phyloP scores from a whole-genome alignment of 1,140 invertebrate species.

The Pomphorhynchus laevis region DNA sequence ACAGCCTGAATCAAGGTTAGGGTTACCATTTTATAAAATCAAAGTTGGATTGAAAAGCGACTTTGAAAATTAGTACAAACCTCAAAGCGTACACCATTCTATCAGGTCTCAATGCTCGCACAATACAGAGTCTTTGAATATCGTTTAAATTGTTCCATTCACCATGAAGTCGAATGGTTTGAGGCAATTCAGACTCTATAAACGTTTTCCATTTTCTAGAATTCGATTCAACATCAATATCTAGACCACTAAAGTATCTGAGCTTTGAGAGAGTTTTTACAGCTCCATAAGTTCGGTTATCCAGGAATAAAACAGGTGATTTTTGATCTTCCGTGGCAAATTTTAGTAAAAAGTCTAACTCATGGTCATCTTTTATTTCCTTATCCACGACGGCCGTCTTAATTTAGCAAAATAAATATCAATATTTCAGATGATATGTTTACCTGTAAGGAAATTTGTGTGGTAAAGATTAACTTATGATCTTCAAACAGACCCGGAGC shows the following conservation, averaged over 20 bases:
- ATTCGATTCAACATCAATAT: background rate
- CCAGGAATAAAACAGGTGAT: background rate
- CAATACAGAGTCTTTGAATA: background rate
- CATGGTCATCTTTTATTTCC: background rate
- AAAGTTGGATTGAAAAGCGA: no score
- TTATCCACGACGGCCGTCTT: slow-evolving; percentile 29
- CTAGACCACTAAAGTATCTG: background rate
- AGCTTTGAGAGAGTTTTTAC: background rate
- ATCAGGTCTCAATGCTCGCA: background rate
- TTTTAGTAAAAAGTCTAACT: background rate
- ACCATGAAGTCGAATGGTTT: slow-evolving; percentile 38
- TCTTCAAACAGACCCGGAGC: background rate
- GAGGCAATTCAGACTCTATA: background rate
- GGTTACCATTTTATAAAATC: background rate
- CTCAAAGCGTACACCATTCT: background rate
- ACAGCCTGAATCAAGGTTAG: background rate
- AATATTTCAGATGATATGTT: background rate
- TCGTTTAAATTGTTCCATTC: background rate
- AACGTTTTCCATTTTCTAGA: background rate
- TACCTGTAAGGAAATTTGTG: background rate
- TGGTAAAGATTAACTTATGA: background rate
- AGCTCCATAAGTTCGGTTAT: background rate
- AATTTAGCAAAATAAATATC: slow-evolving; percentile 8
- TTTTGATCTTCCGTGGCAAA: background rate
- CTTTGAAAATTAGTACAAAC: background rate